phyloP scores from a whole-genome alignment of 2,797 vertebrate genomes.

The Hydrolagus colliei region DNA sequence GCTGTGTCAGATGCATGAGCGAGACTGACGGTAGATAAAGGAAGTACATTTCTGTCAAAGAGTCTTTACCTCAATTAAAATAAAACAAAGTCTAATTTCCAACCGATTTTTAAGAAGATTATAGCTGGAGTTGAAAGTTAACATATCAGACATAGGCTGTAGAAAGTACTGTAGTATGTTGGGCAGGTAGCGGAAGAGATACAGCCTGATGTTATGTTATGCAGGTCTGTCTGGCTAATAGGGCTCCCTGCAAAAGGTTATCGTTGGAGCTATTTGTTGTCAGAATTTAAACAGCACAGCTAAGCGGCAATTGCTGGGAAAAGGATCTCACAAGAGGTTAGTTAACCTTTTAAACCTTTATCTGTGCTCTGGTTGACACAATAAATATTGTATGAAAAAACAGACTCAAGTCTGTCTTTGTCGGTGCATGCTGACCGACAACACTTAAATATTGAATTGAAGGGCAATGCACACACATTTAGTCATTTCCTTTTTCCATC shows the following conservation, averaged over 20 bases:
- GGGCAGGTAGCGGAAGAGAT: background rate
- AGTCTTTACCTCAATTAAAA: no score
- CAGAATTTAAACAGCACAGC: conserved; percentile 75
- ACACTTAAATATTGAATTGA: conserved; percentile 18
- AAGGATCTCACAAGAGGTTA: conserved; percentile 86
- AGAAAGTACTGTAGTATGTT: background rate
- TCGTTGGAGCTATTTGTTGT: conserved; percentile 84
- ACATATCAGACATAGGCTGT: background rate
- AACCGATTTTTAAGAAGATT: background rate
- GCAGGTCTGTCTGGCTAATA: conserved; percentile 25
- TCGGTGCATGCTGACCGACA: conserved; percentile 8
- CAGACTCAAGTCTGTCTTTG: conserved; percentile 2
- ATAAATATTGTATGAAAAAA: conserved; percentile 30
- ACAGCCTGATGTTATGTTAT: conserved; percentile 22
- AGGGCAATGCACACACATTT: background rate
- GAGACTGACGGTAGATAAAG: no score
- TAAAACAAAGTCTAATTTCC: no score
- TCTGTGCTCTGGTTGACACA: conserved; percentile 30
- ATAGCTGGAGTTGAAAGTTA: background rate
- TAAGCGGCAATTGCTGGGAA: conserved; percentile 65
- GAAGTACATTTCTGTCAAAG: no score
- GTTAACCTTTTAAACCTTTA: conserved; percentile 77
- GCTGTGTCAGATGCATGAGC: no score
- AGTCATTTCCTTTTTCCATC: conserved; percentile 20
- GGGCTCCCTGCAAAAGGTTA: conserved; percentile 63